phyloP scores from a whole-genome alignment of 1,140 invertebrate species.

The Polypedilum pembai region DNA sequence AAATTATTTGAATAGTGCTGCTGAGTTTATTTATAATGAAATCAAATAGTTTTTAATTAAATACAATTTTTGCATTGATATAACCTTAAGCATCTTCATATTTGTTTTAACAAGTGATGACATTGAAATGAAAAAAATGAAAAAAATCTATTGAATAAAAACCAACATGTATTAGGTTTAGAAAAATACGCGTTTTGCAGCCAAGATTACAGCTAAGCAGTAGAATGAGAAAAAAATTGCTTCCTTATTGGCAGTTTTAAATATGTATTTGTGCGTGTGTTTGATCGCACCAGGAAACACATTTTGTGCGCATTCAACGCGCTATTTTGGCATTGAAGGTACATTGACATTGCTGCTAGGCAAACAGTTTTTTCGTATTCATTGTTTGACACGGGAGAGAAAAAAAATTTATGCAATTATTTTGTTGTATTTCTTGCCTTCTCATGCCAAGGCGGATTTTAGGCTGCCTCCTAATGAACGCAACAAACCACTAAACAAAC shows the following conservation, averaged over 20 bases:
- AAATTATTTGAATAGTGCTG: too few species aligned
- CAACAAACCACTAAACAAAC: background rate
- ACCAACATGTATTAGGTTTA: too few species aligned
- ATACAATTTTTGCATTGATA: too few species aligned
- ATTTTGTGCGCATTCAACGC: background rate
- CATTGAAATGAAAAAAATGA: too few species aligned
- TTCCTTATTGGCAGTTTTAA: background rate
- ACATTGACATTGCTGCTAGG: conserved; percentile 17
- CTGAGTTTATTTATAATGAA: too few species aligned
- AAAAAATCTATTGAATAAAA: too few species aligned
- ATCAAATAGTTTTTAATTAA: too few species aligned
- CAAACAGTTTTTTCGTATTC: background rate
- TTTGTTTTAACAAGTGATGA: too few species aligned
- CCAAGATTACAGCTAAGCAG: too few species aligned
- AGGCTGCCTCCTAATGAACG: background rate
- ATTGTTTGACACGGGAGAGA: background rate
- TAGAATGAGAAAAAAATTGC: background rate
- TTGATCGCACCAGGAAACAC: background rate
- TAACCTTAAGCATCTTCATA: too few species aligned
- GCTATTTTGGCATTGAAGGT: conserved; percentile 15
- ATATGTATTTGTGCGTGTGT: background rate
- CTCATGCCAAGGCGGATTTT: conserved; percentile 1
- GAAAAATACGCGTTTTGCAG: too few species aligned
- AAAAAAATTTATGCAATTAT: conserved; percentile 22
- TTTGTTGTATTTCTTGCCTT: background rate